Base-by-base conservation (phyloP, 1,140 invertebrate genomes). In the Zaprionus vittiger region DNA sequence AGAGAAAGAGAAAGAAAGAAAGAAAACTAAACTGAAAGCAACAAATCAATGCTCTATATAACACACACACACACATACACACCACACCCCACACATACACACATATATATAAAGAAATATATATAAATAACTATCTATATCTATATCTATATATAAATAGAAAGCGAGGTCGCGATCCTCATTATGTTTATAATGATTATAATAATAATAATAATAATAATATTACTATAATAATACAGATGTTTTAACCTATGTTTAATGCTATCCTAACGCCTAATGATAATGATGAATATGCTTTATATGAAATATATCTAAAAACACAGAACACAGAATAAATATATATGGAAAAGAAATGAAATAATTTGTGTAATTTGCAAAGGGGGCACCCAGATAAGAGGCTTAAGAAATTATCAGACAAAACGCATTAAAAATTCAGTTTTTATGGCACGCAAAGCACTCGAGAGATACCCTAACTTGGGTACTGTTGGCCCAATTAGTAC, bases 231-330 rank as follows among this genome's bases (percentile, higher is more conserved):
- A 55, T 71, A 62, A 61, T 64, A 22, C 54, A 65, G 67, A 75
- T 75, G 67, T 75, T 70, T 73, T 68, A 47, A 73, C 59, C 55
- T 74, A 74, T 68, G 37, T 67, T 56, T 74, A 73, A 74, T 64
- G 37, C 28, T 62, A 59, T 60, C 26, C 22, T 71, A 64, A 63
- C 55, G 56, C 62, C 60, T 71, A 63, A 77, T 76, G 54, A 63
- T 82, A 66, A 82, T 75, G 66, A 84, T 87, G 83, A 89, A 87
- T 87, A 89, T 89, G 84, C 80, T 69, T 78, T 61, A 78, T 71
- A 56, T 73, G 72, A 54, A 76, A 77, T 49, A 66, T 54, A 73
- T 47, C 65, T 31, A 66, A 56, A 69, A 17, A 70, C 41, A 69
- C 20, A 47, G n/a, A 68, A 68, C 20, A 56, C 28, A 49, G 14